Evolutionary conservation across 2,797 vertebrate genomes (phyloP).

Genomic region (Emydoidea blandingii): DNA sequence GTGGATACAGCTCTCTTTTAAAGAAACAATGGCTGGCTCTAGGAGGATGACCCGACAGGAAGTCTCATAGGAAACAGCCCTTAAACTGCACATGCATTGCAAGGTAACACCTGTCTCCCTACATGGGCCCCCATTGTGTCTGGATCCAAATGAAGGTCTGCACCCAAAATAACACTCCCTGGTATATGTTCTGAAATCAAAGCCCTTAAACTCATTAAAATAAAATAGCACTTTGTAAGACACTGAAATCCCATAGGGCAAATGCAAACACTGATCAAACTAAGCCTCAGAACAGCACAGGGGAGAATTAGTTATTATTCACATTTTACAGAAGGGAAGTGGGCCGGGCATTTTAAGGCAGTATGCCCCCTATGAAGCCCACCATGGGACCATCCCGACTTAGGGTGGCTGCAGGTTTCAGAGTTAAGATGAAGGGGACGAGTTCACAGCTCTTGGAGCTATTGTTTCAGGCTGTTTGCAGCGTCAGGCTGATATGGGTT

Average conservation of each 20-base stretch:
- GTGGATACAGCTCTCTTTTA: conserved; percentile 28
- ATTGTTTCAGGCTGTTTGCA: not conserved
- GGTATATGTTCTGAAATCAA: not conserved
- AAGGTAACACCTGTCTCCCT: conserved; percentile 25
- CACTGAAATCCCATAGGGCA: not conserved
- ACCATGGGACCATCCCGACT: not conserved
- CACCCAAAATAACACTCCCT: fast-evolving
- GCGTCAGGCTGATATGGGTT: not conserved
- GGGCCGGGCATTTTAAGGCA: not conserved
- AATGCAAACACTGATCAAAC: not conserved
- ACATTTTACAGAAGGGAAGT: not conserved
- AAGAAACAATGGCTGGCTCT: conserved; percentile 47
- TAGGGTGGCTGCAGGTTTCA: not conserved
- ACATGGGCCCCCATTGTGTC: not conserved
- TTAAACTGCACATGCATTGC: not conserved
- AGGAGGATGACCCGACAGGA: conserved; percentile 14
- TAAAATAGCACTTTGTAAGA: fast-evolving
- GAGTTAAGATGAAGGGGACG: not conserved
- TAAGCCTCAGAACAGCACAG: not conserved
- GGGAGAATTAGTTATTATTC: not conserved
- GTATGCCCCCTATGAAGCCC: not conserved
- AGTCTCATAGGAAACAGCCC: conserved; percentile 53
- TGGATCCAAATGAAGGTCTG: fast-evolving
- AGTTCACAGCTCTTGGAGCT: not conserved
- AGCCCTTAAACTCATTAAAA: not conserved